Conservation (phyloP, 1,140 invertebrate genomes). For the Platyura marginata region DNA sequence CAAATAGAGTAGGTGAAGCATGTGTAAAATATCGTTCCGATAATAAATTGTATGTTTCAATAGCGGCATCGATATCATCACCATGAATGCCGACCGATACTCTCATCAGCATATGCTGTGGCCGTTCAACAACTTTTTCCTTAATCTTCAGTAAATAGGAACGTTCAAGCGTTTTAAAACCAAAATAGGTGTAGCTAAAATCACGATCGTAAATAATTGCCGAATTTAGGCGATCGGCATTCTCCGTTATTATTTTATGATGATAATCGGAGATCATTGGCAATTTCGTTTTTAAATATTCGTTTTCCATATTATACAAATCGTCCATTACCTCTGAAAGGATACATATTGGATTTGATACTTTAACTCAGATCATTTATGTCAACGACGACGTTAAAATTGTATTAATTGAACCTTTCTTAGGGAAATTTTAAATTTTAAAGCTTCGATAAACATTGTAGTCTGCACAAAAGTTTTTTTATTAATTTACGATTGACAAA, state of each 20-base stretch:
- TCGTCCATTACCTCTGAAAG: constrained; percentile 73
- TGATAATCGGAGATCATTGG: constrained; percentile 72
- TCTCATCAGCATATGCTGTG: constrained; percentile 95
- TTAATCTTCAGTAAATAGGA: constrained; percentile 89
- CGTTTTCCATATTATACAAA: constrained; percentile 56
- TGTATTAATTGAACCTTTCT: no score
- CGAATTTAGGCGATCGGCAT: constrained; percentile 74
- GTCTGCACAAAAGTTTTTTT: no score
- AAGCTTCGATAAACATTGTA: no score
- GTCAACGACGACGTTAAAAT: no score
- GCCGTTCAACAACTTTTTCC: constrained; percentile 80
- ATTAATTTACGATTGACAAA: no score
- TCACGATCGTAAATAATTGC: constrained; percentile 92
- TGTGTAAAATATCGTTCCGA: constrained; percentile 66
- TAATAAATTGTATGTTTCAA: constrained; percentile 60
- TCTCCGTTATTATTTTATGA: constrained; percentile 62
- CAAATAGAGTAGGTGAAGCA: constrained; percentile 62
- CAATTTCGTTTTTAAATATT: constrained; percentile 39
- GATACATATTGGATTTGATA: not conserved
- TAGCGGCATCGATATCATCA: constrained; percentile 64
- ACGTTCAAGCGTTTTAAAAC: constrained; percentile 88
- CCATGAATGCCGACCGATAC: constrained; percentile 88
- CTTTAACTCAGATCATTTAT: not conserved
- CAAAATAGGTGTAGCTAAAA: constrained; percentile 93
- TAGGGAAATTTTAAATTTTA: no score